Evolutionary conservation across 2,888 invertebrate species (phyloP).

Genomic region (Meandrusa payeni): DNA sequence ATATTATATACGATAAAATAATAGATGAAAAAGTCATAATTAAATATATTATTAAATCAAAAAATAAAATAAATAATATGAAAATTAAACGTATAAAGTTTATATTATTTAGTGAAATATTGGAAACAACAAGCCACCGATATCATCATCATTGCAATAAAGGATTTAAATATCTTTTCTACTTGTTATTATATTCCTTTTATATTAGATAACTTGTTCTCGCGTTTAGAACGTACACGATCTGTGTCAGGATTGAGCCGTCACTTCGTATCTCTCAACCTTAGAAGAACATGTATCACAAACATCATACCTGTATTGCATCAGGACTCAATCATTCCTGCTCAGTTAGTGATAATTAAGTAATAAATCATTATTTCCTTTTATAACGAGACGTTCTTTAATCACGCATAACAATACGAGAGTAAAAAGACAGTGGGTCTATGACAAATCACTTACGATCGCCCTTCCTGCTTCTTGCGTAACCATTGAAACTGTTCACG

Average conservation of each 20-base stretch:
- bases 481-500: constrained; percentile 19
- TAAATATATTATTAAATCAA: too few species aligned
- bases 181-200: too few species aligned
- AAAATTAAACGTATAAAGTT: too few species aligned
- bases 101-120: too few species aligned
- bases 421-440: constrained; percentile 18
- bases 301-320: constrained; percentile 19
- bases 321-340: constrained; percentile 22
- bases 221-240: too few species aligned
- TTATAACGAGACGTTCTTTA: constrained; percentile 19
- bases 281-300: constrained; percentile 19
- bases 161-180: too few species aligned
- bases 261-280: constrained; percentile 1
- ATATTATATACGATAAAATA: too few species aligned
- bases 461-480: constrained; percentile 14
- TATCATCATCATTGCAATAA: too few species aligned
- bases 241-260: background rate
- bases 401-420: constrained; percentile 13
- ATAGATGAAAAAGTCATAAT: too few species aligned
- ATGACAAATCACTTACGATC: constrained; percentile 21
- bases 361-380: constrained; percentile 21
- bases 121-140: too few species aligned
- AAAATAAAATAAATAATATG: too few species aligned
- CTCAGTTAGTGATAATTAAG: constrained; percentile 16
- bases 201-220: too few species aligned